Percentiles rank a stretch among this genome's conserved stretches.
phyloP scores from a whole-genome alignment of 2,113 vertebrate species.

The Ceyx cyanopectus region DNA sequence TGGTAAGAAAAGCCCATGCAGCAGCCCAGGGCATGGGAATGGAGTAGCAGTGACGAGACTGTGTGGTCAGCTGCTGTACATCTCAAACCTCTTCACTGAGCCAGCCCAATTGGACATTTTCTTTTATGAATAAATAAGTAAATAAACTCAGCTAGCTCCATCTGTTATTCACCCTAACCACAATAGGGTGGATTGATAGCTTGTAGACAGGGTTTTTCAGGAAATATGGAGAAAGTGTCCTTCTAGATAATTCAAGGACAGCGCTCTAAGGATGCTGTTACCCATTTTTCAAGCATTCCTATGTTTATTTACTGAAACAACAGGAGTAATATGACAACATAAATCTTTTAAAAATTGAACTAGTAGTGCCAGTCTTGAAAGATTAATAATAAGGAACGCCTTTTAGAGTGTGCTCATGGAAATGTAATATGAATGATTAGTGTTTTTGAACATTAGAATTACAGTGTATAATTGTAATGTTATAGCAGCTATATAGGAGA shows the following conservation, averaged over 20 bases:
- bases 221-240: conserved; percentile 32
- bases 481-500: conserved; percentile 13
- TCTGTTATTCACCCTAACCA: conserved; percentile 2
- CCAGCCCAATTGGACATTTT: neutral
- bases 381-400: conserved; percentile 72
- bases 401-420: conserved; percentile 59
- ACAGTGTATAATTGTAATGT: conserved; percentile 53
- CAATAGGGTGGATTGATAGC: conserved; percentile 14
- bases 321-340: conserved; percentile 53
- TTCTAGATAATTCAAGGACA: conserved; percentile 61
- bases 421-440: conserved; percentile 68
- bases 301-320: conserved; percentile 70
- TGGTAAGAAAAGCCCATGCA: accelerated
- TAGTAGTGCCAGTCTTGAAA: conserved; percentile 64
- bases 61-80: neutral
- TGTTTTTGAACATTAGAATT: conserved; percentile 69
- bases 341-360: conserved; percentile 75
- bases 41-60: accelerated
- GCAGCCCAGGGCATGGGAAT: accelerated
- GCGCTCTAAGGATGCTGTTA: conserved; percentile 26
- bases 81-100: neutral
- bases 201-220: neutral
- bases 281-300: conserved; percentile 53
- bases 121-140: conserved; percentile 7
- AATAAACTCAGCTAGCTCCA: neutral